Percentiles rank a stretch among this genome's conserved stretches.
phyloP scores from a whole-genome alignment of 1,140 invertebrate species.

The Tigriopus japonicus region DNA sequence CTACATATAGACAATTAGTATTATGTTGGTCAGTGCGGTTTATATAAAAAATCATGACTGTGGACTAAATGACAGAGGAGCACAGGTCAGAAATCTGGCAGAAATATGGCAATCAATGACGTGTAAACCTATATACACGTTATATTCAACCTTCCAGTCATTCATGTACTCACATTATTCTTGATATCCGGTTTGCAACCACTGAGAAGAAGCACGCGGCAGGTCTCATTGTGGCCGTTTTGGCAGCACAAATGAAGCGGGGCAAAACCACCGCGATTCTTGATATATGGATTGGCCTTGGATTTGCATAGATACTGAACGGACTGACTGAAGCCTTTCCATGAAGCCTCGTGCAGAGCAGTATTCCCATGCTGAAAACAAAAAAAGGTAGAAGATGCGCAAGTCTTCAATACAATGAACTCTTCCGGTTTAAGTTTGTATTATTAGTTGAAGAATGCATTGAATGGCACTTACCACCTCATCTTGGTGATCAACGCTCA shows the following conservation, averaged over 20 bases:
- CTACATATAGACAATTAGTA: no score
- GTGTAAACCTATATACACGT: no score
- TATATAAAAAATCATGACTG: no score
- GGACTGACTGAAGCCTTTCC: slow-evolving; percentile 76
- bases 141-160: no score
- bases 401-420: background rate
- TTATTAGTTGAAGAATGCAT: background rate
- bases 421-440: background rate
- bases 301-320: slow-evolving; percentile 48
- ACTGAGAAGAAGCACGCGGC: slow-evolving; percentile 61
- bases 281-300: slow-evolving; percentile 45
- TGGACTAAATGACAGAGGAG: no score
- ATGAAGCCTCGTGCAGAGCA: slow-evolving; percentile 75
- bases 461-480: slow-evolving; percentile 36
- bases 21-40: no score
- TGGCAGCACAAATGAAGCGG: slow-evolving; percentile 84
- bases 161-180: slow-evolving; percentile 60
- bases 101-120: no score
- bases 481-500: slow-evolving; percentile 52
- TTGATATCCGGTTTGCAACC: slow-evolving; percentile 69
- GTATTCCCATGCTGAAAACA: slow-evolving; percentile 66
- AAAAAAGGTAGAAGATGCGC: background rate
- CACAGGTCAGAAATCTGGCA: no score
- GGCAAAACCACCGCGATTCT: slow-evolving; percentile 73
- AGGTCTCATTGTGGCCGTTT: slow-evolving; percentile 89